These are phyloP conservation scores for Rhamphomyia laevipes DNA, from an alignment of 2,888 invertebrate genomes.

Conservation along the genomic window DNA sequence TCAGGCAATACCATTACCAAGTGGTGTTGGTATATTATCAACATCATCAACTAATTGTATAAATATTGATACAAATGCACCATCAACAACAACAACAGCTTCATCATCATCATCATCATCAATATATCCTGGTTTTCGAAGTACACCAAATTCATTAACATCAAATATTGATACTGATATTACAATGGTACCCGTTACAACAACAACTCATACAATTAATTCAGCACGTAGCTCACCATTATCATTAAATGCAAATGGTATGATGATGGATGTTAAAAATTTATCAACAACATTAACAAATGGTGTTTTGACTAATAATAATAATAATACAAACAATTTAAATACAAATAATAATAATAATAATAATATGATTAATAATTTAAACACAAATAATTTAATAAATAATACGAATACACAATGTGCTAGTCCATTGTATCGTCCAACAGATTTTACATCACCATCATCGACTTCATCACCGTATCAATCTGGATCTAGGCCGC, in stretches of 20 bases:
- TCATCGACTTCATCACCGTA: constrained; percentile 29
- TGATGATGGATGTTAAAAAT: constrained; percentile 15
- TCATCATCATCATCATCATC: constrained; percentile 11
- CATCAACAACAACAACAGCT: constrained; percentile 6
- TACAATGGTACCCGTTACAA: constrained; percentile 24
- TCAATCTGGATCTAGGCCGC: constrained; percentile 1
- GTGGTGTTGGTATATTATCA: constrained; percentile 30
- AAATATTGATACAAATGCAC: constrained; percentile 19
- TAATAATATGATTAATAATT: background rate
- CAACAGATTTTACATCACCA: constrained; percentile 35
- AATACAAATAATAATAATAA: background rate
- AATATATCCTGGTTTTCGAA: constrained; percentile 12
- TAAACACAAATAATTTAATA: background rate
- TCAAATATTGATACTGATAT: constrained; percentile 20
- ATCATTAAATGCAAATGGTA: constrained; percentile 31
- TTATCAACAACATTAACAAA: constrained; percentile 4
- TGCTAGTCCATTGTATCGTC: constrained; percentile 31
- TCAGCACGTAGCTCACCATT: constrained; percentile 35
- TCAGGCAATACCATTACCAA: constrained; percentile 60
- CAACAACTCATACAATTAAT: constrained; percentile 25
- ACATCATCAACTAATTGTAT: constrained; percentile 29
- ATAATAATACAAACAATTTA: background rate
- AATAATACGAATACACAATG: background rate
- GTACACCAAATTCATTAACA: constrained; percentile 6
- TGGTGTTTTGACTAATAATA: background rate